phyloP scores from a whole-genome alignment of 2,888 invertebrate species.

The Troglohyphantes excavatus region DNA sequence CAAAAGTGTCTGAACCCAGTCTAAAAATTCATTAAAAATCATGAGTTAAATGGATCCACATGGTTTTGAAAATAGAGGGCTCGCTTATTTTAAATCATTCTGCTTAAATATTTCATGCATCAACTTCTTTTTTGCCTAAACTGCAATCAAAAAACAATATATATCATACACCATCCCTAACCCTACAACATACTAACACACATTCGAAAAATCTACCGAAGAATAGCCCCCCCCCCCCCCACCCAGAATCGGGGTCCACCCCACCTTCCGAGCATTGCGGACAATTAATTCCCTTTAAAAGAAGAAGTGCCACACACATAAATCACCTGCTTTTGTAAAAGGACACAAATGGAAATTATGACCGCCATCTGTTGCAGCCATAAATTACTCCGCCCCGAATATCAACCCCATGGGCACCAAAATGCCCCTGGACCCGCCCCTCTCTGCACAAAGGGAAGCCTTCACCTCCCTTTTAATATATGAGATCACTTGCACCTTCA shows the following conservation, averaged over 20 bases:
- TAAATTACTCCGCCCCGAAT: not conserved
- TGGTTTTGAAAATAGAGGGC: too few relatives aligned
- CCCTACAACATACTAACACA: not conserved
- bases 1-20: too few relatives aligned
- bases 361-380: not conserved
- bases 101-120: too few relatives aligned
- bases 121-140: too few relatives aligned
- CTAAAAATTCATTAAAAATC: too few relatives aligned
- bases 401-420: not conserved
- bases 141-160: too few relatives aligned
- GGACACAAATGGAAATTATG: not conserved
- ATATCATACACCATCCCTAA: too few relatives aligned
- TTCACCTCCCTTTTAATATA: not conserved
- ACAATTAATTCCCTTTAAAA: not conserved
- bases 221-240: not conserved
- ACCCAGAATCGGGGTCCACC: not conserved
- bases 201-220: not conserved
- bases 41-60: too few relatives aligned
- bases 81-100: too few relatives aligned
- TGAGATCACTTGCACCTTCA: not conserved
- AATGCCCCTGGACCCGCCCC: not conserved
- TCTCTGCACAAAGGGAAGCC: not conserved
- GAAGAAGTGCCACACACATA: not conserved
- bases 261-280: not conserved
- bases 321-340: slow-evolving; percentile 3